Evolutionary conservation across 2,113 vertebrate species (phyloP).

Genomic region (Dolichallabes microphthalmus): DNA sequence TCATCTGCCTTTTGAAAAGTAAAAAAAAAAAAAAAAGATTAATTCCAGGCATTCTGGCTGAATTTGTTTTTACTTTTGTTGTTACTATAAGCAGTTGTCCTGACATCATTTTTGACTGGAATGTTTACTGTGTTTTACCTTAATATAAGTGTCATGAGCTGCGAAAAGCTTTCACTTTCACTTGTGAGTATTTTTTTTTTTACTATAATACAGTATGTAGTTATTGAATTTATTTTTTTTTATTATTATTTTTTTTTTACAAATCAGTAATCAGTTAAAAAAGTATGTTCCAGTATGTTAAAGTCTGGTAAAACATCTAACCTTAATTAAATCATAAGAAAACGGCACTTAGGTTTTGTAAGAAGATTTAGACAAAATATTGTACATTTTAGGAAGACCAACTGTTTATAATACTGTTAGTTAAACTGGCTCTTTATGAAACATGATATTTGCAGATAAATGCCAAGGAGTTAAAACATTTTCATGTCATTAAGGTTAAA

Average conservation of each 20-base stretch:
- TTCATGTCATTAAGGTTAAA: neutral
- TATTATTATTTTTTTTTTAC: no score
- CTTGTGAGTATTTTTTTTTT: no score
- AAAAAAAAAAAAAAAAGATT: neutral
- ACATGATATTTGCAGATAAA: neutral
- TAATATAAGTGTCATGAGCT: neutral
- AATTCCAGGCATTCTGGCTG: neutral
- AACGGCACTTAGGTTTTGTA: neutral
- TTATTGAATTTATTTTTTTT: neutral
- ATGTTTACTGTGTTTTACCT: neutral
- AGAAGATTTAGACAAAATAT: no score
- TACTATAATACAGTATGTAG: neutral
- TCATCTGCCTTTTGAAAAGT: slow-evolving; percentile 47
- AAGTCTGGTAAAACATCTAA: neutral
- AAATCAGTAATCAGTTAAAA: neutral
- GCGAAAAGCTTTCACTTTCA: neutral
- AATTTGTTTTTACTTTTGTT: slow-evolving; percentile 25
- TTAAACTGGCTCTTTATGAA: neutral
- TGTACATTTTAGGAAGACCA: neutral
- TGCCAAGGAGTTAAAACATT: neutral
- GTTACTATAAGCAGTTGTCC: neutral
- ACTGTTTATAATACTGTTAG: neutral
- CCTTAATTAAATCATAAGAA: neutral
- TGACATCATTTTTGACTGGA: neutral
- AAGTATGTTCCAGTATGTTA: neutral